phyloP scores from a whole-genome alignment of 2,888 invertebrate genomes.

The Drosophila aldrichi region DNA sequence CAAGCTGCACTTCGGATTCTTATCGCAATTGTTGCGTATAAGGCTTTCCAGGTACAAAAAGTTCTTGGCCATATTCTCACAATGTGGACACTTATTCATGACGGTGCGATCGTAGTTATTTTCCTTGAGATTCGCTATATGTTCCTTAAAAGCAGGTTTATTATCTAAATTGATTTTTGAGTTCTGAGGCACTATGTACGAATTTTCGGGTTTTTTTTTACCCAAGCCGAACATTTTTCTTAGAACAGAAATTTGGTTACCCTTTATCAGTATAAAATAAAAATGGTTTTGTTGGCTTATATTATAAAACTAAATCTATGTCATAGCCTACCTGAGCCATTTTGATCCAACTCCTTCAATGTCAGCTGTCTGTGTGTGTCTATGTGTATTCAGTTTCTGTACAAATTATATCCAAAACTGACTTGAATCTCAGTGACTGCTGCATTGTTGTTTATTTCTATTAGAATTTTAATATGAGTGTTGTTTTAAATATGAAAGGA shows the following conservation, averaged over 20 bases:
- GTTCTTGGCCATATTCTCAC: slow-evolving; percentile 83
- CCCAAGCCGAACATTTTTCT: slow-evolving; percentile 71
- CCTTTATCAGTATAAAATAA: slow-evolving; percentile 57
- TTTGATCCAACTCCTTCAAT: background rate
- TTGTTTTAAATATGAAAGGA: no score
- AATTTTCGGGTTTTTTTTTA: slow-evolving; percentile 55
- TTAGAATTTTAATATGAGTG: no score
- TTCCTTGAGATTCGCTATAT: slow-evolving; percentile 50
- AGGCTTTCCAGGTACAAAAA: slow-evolving; percentile 80
- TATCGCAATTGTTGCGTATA: slow-evolving; percentile 71
- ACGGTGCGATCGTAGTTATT: slow-evolving; percentile 38
- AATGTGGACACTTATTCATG: slow-evolving; percentile 71
- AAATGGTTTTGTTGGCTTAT: slow-evolving; percentile 21
- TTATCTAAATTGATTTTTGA: slow-evolving; percentile 61
- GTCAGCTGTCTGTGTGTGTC: background rate
- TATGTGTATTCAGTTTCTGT: background rate
- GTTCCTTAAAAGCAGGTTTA: slow-evolving; percentile 35
- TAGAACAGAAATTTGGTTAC: slow-evolving; percentile 77
- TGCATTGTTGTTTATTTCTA: background rate
- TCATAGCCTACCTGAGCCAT: slow-evolving; percentile 61
- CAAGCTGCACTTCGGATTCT: slow-evolving; percentile 63
- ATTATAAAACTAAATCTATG: background rate
- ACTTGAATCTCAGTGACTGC: slow-evolving; percentile 22
- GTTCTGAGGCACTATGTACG: slow-evolving; percentile 76
- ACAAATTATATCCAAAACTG: background rate